These are phyloP conservation scores for Creontiades dilutus DNA, from an alignment of 2,888 invertebrate species.

Conservation along the genomic window DNA sequence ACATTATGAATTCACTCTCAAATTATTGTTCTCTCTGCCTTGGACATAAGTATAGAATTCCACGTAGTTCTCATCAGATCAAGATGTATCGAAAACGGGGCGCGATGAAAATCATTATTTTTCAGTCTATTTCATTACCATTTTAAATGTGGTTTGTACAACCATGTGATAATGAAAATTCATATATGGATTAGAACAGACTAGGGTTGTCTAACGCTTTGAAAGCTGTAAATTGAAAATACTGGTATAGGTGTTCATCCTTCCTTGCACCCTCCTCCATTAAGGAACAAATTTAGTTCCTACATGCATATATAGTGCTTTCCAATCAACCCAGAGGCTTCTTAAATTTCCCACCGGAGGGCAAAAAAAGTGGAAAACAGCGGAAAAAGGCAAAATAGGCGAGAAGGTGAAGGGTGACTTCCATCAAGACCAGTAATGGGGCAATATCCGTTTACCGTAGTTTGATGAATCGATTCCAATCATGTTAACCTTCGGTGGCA, in stretches of 20 bases:
- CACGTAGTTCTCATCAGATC: no score
- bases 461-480: constrained; percentile 47
- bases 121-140: no score
- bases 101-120: no score
- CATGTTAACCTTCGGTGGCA: constrained; percentile 49
- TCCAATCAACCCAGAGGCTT: background rate
- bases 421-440: constrained; percentile 45
- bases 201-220: no score
- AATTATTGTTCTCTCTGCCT: no score
- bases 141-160: no score
- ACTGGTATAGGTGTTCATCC: background rate
- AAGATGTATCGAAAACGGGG: no score
- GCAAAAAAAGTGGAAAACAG: background rate
- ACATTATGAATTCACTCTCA: no score
- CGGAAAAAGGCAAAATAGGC: background rate
- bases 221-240: no score
- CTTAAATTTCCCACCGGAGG: background rate
- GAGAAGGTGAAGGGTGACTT: constrained; percentile 23
- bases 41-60: no score
- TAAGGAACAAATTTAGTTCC: background rate
- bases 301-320: background rate
- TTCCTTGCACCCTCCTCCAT: background rate
- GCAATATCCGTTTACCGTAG: constrained; percentile 57
- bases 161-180: no score
- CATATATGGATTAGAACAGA: no score